phyloP scores from a whole-genome alignment of 2,888 invertebrate genomes.

The Dendrolimus pini region DNA sequence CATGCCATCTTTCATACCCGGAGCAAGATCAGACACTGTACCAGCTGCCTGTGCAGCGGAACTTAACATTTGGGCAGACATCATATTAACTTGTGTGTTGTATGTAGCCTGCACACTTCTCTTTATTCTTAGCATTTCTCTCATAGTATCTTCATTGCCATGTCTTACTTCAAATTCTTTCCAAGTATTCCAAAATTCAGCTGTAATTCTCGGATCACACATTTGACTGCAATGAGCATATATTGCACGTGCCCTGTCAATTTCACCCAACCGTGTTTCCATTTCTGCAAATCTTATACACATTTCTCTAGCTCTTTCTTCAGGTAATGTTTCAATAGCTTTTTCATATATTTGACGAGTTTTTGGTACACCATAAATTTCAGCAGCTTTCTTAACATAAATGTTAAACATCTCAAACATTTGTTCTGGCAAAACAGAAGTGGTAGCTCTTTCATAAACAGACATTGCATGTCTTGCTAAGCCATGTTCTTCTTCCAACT shows the following conservation, averaged over 20 bases:
- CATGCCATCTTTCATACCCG: conserved; percentile 91
- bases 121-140: conserved; percentile 98
- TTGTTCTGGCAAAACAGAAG: conserved; percentile 93
- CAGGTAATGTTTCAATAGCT: conserved; percentile 95
- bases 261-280: conserved; percentile 98
- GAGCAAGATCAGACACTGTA: conserved; percentile 83
- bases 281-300: conserved; percentile 97
- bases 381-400: conserved; percentile 98
- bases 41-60: conserved; percentile 81
- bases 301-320: conserved; percentile 96
- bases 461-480: conserved; percentile 98
- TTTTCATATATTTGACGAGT: conserved; percentile 98
- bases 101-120: conserved; percentile 98
- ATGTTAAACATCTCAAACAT: conserved; percentile 99
- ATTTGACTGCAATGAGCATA: conserved; percentile 99
- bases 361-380: conserved; percentile 97
- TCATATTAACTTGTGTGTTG: conserved; percentile 99
- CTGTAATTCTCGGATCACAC: conserved; percentile 97
- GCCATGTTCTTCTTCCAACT: conserved; percentile 98
- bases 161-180: conserved; percentile 99
- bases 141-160: conserved; percentile 99
- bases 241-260: conserved; percentile 97
- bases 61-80: conserved; percentile 98
- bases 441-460: conserved; percentile 97
- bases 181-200: conserved; percentile 99